Conservation (phyloP, 2,888 invertebrate species). For the Epicampocera succincta region DNA sequence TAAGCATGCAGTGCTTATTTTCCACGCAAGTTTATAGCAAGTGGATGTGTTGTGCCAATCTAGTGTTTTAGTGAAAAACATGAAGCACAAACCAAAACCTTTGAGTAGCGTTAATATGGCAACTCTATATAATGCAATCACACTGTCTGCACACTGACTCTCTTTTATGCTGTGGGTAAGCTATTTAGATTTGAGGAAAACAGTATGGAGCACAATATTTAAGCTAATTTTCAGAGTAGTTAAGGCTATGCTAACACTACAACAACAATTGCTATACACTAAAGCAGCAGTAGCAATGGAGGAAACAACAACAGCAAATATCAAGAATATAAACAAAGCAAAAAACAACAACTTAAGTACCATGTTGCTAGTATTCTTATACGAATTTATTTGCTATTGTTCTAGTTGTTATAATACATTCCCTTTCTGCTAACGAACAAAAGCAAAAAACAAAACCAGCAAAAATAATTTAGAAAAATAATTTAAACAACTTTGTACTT, state of each 20-base stretch:
- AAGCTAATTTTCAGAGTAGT: conserved; percentile 57
- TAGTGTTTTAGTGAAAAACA: too few relatives aligned
- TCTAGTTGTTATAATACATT: conserved; percentile 27
- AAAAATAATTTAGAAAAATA: conserved; percentile 27
- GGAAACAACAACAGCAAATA: conserved; percentile 62
- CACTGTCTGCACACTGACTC: conserved; percentile 37
- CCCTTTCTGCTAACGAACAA: conserved; percentile 29
- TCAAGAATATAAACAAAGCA: conserved; percentile 51
- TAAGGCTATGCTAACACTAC: conserved; percentile 53
- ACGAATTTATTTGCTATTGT: conserved; percentile 26
- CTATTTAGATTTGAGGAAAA: neutral
- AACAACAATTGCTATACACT: conserved; percentile 20
- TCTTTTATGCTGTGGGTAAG: conserved; percentile 30
- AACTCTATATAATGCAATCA: neutral
- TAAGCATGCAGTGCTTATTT: too few relatives aligned
- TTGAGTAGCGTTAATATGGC: neutral
- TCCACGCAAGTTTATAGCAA: too few relatives aligned
- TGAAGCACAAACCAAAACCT: neutral
- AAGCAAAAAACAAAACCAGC: conserved; percentile 5
- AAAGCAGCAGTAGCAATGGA: conserved; percentile 37
- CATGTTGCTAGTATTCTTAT: conserved; percentile 20
- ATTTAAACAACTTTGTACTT: neutral
- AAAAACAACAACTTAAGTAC: conserved; percentile 34
- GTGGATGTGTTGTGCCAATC: too few relatives aligned
- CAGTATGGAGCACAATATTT: conserved; percentile 36